A percentile compares a stretch with the other conserved stretches of the same genome.
Evolutionary conservation across 2,888 invertebrate genomes (phyloP).

Genomic region (Onchidella celtica): DNA sequence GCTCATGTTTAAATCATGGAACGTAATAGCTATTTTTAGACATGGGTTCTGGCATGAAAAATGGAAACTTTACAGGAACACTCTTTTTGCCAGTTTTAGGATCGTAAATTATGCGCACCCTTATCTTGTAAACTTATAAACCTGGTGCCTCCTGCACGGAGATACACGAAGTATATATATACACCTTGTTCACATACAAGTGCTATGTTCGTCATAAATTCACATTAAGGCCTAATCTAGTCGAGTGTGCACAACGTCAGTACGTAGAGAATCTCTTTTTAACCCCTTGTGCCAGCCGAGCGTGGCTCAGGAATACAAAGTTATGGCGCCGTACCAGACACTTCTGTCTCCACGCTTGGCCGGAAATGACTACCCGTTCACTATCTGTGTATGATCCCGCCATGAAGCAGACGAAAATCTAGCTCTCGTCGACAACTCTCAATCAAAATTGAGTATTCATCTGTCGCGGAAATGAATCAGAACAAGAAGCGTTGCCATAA

Average conservation of each 20-base stretch:
- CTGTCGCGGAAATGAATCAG: neutral
- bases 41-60: too few relatives aligned
- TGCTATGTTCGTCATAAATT: slow-evolving; percentile 2
- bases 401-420: neutral
- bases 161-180: too few relatives aligned
- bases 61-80: too few relatives aligned
- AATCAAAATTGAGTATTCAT: neutral
- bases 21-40: too few relatives aligned
- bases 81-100: too few relatives aligned
- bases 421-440: slow-evolving; percentile 22
- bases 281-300: neutral
- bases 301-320: slow-evolving; percentile 30
- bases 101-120: too few relatives aligned
- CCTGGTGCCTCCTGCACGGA: too few relatives aligned
- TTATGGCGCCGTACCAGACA: slow-evolving; percentile 24
- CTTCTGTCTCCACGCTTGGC: slow-evolving; percentile 18
- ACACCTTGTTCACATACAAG: neutral
- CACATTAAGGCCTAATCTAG: neutral
- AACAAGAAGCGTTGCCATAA: too few relatives aligned
- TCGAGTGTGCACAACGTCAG: neutral
- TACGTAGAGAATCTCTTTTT: neutral
- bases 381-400: neutral
- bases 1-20: too few relatives aligned
- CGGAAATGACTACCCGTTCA: neutral
- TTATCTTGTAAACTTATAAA: too few relatives aligned